phyloP scores from a whole-genome alignment of 1,140 invertebrate species.

The Pachypsylla venusta region DNA sequence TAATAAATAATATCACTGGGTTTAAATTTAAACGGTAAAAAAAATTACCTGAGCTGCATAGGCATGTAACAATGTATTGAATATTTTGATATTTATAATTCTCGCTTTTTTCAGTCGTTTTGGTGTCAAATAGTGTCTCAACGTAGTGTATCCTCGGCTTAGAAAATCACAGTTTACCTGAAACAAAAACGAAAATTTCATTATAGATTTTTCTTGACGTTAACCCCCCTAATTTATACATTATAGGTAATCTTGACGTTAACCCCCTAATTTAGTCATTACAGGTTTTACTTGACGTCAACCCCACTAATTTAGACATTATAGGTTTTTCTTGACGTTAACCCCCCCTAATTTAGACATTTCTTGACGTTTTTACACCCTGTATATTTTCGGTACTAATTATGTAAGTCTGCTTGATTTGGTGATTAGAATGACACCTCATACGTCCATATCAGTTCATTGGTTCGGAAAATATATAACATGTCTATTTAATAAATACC shows the following conservation, averaged over 20 bases:
- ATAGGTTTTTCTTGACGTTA: background rate
- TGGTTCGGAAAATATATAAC: no score
- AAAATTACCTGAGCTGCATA: conserved; percentile 18
- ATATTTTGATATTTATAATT: conserved; percentile 12
- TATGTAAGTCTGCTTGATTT: no score
- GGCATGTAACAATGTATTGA: conserved; percentile 18
- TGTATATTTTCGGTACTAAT: no score
- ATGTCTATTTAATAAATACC: no score
- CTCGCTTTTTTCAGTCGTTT: conserved; percentile 11
- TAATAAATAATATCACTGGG: no score
- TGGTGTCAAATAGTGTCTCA: conserved; percentile 15
- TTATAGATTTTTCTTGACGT: background rate
- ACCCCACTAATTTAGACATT: background rate
- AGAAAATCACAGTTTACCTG: conserved; percentile 18
- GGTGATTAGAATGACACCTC: no score
- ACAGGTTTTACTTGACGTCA: conserved; percentile 4
- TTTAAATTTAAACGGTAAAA: no score
- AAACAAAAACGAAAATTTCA: conserved; percentile 8
- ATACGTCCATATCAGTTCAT: no score
- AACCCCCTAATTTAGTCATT: background rate
- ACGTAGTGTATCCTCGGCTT: conserved; percentile 14
- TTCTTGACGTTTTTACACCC: no score
- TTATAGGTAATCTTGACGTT: background rate
- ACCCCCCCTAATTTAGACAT: background rate
- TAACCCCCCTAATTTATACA: background rate